These are phyloP conservation scores for Sphaerolaimus hirsutus DNA, from an alignment of 2,888 invertebrate genomes.

Conservation along the genomic window DNA sequence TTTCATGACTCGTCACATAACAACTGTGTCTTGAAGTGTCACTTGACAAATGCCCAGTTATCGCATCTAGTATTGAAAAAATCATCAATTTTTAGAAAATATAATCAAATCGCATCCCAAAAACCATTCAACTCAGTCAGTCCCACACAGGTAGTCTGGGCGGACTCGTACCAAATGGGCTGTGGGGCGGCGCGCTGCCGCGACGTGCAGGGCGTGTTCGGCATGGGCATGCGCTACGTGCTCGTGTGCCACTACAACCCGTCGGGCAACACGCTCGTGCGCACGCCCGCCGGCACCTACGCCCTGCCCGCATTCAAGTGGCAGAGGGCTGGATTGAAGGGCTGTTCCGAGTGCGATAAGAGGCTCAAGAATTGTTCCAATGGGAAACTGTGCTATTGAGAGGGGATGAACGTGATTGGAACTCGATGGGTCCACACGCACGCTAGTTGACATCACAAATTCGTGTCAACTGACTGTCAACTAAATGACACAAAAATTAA, in stretches of 20 bases:
- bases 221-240: conserved; percentile 23
- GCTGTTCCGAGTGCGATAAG: background rate
- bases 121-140: too few relatives aligned
- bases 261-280: conserved; percentile 23
- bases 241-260: conserved; percentile 26
- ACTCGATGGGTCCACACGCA: too few relatives aligned
- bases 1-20: too few relatives aligned
- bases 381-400: background rate
- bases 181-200: conserved; percentile 64
- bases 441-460: too few relatives aligned
- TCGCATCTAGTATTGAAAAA: too few relatives aligned
- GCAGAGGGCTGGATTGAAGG: background rate
- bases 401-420: too few relatives aligned
- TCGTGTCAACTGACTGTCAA: too few relatives aligned
- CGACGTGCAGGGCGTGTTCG: conserved; percentile 44
- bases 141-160: conserved; percentile 51
- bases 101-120: too few relatives aligned
- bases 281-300: conserved; percentile 16
- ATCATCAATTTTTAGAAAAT: too few relatives aligned
- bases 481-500: too few relatives aligned
- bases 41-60: too few relatives aligned
- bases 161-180: conserved; percentile 55
- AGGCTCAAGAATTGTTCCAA: background rate
- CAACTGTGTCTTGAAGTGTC: too few relatives aligned
- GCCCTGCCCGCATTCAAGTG: conserved; percentile 1